A percentile compares a stretch with the other conserved stretches of the same genome.
Conservation (phyloP, 2,888 invertebrate species). For the Sesamia inferens region DNA sequence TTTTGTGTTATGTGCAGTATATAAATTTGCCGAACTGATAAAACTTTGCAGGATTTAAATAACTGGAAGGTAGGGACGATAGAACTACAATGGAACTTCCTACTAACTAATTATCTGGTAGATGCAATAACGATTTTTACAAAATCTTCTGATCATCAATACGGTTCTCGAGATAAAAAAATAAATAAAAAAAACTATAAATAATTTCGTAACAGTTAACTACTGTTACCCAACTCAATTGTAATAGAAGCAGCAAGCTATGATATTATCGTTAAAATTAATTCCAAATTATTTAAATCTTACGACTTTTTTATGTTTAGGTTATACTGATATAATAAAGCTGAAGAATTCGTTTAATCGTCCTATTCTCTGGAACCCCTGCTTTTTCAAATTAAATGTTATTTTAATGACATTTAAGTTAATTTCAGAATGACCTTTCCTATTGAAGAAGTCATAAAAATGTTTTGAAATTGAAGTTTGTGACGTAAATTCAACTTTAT, state of each 20-base stretch:
- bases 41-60: no score
- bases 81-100: background rate
- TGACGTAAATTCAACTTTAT: no score
- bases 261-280: conserved; percentile 44
- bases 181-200: background rate
- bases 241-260: conserved; percentile 19
- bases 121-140: background rate
- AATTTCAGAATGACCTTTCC: no score
- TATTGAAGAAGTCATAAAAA: no score
- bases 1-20: no score
- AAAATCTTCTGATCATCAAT: background rate
- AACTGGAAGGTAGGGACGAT: no score
- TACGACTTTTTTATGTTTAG: conserved; percentile 29
- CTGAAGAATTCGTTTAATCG: background rate
- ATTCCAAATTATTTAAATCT: conserved; percentile 33
- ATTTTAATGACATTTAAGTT: no score
- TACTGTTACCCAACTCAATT: conserved; percentile 39
- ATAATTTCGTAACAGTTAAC: conserved; percentile 12
- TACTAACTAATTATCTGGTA: background rate
- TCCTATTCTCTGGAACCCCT: background rate
- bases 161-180: background rate
- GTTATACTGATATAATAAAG: background rate
- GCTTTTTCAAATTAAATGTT: no score
- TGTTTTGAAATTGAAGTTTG: no score
- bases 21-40: no score